Evolutionary conservation across 2,113 vertebrate genomes (phyloP).

Genomic region (Lagopus leucura): DNA sequence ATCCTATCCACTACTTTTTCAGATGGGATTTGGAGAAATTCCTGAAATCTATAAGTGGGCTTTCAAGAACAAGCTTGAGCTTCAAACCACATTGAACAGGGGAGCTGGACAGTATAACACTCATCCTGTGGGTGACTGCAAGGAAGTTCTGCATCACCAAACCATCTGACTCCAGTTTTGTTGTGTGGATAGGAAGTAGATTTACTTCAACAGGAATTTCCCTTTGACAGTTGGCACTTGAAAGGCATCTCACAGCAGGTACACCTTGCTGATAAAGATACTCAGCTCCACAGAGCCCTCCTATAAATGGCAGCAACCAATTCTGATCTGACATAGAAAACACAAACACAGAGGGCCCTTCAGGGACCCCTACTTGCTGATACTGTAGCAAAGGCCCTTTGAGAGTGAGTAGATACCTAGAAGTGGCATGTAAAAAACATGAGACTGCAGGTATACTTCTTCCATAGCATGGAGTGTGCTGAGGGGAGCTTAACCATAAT

Average conservation of each 20-base stretch:
- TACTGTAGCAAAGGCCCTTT: not conserved
- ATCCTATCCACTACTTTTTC: not conserved
- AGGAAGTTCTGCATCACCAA: not conserved
- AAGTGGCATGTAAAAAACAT: not conserved
- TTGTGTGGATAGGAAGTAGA: not conserved
- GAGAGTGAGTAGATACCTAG: not conserved
- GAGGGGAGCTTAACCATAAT: not conserved
- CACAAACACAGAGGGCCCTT: rapidly evolving
- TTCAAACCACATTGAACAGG: not conserved
- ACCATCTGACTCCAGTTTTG: not conserved
- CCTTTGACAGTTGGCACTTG: not conserved
- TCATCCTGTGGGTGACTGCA: not conserved
- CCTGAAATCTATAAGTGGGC: not conserved
- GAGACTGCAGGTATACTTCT: not conserved
- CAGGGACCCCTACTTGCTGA: not conserved
- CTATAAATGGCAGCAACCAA: not conserved
- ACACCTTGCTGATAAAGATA: not conserved
- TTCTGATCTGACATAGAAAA: not conserved
- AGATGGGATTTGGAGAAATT: not conserved
- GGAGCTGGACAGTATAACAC: no score
- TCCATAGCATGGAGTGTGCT: not conserved
- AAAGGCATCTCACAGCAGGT: not conserved
- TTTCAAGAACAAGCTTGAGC: not conserved
- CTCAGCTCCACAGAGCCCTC: not conserved
- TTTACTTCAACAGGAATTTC: not conserved